Conservation (phyloP, 2,888 invertebrate species). For the Drosophila rellima region DNA sequence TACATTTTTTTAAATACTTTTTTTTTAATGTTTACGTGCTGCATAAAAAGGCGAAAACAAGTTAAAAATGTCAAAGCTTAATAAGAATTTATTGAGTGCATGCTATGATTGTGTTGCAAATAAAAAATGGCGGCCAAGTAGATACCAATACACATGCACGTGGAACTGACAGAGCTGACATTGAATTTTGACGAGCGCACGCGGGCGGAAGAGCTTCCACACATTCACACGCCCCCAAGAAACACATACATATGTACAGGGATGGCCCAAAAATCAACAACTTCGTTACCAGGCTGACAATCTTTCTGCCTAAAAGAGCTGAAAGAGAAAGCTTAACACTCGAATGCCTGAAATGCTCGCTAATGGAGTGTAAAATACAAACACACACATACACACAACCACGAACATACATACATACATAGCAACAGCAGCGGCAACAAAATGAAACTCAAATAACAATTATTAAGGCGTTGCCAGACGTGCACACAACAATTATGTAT, state of each 20-base stretch:
- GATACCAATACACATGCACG: slow-evolving; percentile 22
- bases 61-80: slow-evolving; percentile 25
- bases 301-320: slow-evolving; percentile 64
- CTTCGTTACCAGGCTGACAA: slow-evolving; percentile 39
- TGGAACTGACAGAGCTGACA: slow-evolving; percentile 69
- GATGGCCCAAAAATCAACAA: slow-evolving; percentile 46
- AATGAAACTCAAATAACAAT: slow-evolving; percentile 83
- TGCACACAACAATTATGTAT: slow-evolving; percentile 73
- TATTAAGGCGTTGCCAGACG: slow-evolving; percentile 85
- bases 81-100: slow-evolving; percentile 52
- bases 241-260: background rate
- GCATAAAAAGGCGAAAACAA: slow-evolving; percentile 26
- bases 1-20: slow-evolving; percentile 1
- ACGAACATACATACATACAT: slow-evolving; percentile 21
- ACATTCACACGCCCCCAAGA: slow-evolving; percentile 44
- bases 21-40: slow-evolving; percentile 17
- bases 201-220: slow-evolving; percentile 57
- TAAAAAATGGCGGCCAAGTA: slow-evolving; percentile 68
- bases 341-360: slow-evolving; percentile 64
- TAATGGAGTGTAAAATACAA: slow-evolving; percentile 73
- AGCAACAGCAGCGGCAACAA: slow-evolving; percentile 53
- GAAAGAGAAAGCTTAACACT: slow-evolving; percentile 81
- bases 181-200: slow-evolving; percentile 78
- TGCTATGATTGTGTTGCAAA: slow-evolving; percentile 30
- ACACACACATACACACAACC: slow-evolving; percentile 42